A percentile compares a stretch with the other conserved stretches of the same genome.
Conservation (phyloP, 2,888 invertebrate genomes). For the Drosophila fungiperda region DNA sequence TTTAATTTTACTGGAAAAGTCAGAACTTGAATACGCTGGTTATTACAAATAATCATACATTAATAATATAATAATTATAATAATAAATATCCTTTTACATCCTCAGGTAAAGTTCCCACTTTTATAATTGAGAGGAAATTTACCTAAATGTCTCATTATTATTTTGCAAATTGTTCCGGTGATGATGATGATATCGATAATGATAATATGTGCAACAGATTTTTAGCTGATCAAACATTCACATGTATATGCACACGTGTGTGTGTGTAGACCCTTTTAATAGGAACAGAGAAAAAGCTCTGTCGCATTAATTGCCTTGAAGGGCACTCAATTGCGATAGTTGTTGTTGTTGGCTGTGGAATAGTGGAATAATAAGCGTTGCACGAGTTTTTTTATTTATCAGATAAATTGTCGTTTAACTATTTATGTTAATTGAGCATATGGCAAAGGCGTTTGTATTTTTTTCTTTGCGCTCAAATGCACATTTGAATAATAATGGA, state of each 20-base stretch:
- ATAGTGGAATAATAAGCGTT: slow-evolving; percentile 12
- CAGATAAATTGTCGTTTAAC: slow-evolving; percentile 46
- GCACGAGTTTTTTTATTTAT: slow-evolving; percentile 54
- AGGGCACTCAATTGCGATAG: slow-evolving; percentile 27
- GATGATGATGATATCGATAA: slow-evolving; percentile 11
- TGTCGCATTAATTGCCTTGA: slow-evolving; percentile 37
- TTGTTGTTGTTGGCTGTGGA: slow-evolving; percentile 2
- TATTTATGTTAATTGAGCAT: slow-evolving; percentile 61
- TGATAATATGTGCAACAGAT: neutral
- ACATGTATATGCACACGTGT: neutral
- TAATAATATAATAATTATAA: neutral
- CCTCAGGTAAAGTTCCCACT: neutral
- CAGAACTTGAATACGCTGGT: neutral
- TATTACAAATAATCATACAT: too few species aligned
- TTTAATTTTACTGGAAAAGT: neutral
- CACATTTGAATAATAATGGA: slow-evolving; percentile 33
- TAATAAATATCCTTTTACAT: neutral
- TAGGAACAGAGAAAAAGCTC: neutral
- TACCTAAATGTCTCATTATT: neutral
- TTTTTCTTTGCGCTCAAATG: slow-evolving; percentile 50
- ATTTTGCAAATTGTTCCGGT: neutral
- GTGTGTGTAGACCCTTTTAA: neutral
- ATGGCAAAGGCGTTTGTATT: slow-evolving; percentile 23
- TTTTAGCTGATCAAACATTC: slow-evolving; percentile 16
- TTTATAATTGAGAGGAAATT: neutral